Conservation (phyloP, 2,797 vertebrate genomes). For the Sternotherus odoratus region DNA sequence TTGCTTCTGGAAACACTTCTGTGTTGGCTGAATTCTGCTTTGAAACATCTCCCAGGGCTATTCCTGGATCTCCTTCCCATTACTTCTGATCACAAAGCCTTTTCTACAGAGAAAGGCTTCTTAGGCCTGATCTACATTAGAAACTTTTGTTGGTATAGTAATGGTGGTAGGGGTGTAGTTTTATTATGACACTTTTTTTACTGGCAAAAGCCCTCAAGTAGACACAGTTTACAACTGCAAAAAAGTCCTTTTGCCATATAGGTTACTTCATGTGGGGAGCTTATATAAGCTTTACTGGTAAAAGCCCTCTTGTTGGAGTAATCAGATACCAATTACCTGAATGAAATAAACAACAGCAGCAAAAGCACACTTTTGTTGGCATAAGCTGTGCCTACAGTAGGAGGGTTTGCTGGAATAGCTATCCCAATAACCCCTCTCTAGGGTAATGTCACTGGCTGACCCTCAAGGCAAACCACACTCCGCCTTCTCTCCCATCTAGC, state of each 20-base stretch:
- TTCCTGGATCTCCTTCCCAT: background rate
- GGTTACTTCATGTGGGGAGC: background rate
- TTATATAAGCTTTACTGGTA: background rate
- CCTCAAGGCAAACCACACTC: background rate
- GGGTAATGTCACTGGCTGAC: background rate
- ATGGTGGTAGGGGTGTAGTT: background rate
- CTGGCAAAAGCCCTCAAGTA: slow-evolving; percentile 2
- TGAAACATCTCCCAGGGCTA: slow-evolving; percentile 23
- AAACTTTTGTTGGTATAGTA: background rate
- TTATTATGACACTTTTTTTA: background rate
- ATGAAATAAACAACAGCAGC: background rate
- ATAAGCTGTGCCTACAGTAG: background rate
- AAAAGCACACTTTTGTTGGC: background rate
- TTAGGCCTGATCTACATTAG: background rate
- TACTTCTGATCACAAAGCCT: background rate
- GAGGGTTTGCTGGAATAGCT: background rate
- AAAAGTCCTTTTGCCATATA: background rate
- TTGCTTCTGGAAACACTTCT: slow-evolving; percentile 2
- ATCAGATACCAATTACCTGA: background rate
- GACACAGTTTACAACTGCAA: background rate
- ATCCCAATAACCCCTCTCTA: background rate
- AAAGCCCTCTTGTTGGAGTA: background rate
- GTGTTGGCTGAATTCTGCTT: background rate
- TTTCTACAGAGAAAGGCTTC: background rate
- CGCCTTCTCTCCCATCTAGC: background rate